Conservation (phyloP, 2,888 invertebrate genomes). For the Drosophila kambysellisi region DNA sequence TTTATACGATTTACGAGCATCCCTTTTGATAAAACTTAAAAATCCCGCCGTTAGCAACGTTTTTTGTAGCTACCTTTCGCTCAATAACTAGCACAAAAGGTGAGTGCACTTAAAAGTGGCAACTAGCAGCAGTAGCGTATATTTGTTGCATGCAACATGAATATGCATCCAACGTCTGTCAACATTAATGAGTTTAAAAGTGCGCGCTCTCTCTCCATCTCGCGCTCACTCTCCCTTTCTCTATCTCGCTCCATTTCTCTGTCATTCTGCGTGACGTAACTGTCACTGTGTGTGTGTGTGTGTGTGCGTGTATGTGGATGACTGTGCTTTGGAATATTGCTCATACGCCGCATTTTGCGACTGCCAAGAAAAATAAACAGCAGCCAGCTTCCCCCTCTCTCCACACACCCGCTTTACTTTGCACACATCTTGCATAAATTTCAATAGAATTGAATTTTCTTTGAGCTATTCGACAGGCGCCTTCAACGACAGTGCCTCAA, state of each 20-base stretch:
- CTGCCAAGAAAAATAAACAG: constrained; percentile 53
- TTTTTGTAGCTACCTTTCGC: constrained; percentile 17
- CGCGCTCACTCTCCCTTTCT: neutral
- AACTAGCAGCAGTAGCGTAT: neutral
- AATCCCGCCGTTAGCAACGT: constrained; percentile 29
- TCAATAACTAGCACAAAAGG: constrained; percentile 57
- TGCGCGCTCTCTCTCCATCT: constrained; percentile 1
- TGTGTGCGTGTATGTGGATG: constrained; percentile 15
- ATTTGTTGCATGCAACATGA: constrained; percentile 47
- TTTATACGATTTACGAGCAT: constrained; percentile 54
- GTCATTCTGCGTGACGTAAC: constrained; percentile 50
- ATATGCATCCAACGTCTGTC: constrained; percentile 22
- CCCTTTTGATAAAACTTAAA: constrained; percentile 4
- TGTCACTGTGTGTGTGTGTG: constrained; percentile 9
- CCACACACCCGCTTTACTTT: neutral
- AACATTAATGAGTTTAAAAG: constrained; percentile 27
- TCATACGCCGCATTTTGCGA: constrained; percentile 66
- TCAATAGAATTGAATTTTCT: constrained; percentile 29
- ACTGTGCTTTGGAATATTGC: constrained; percentile 51
- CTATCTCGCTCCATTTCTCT: constrained; percentile 1
- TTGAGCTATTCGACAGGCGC: constrained; percentile 20
- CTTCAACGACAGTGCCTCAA: constrained; percentile 17
- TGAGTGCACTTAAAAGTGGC: constrained; percentile 61
- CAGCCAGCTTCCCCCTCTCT: neutral
- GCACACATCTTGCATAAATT: constrained; percentile 21